Conservation (phyloP, 1,140 invertebrate genomes). For the Drosophila bocqueti region DNA sequence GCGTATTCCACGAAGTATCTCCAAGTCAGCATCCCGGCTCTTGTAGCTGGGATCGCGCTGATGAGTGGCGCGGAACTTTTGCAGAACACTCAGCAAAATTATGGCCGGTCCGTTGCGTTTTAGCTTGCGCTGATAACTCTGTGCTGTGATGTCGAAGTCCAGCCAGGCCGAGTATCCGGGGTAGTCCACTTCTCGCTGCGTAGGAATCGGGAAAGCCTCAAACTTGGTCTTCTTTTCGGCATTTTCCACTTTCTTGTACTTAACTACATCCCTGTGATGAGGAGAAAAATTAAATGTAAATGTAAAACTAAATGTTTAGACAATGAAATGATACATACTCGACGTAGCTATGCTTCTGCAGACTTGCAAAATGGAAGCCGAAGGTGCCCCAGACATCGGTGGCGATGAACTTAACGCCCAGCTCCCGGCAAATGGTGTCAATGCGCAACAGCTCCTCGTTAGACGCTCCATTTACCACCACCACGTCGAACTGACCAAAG, state of each 20-base stretch:
- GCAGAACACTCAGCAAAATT: conserved; percentile 87
- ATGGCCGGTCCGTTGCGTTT: conserved; percentile 76
- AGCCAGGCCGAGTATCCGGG: conserved; percentile 90
- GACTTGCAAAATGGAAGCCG: conserved; percentile 96
- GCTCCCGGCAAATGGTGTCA: conserved; percentile 92
- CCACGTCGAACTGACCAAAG: conserved; percentile 93
- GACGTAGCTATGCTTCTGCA: conserved; percentile 93
- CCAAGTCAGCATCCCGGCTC: conserved; percentile 88
- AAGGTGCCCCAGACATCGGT: conserved; percentile 97
- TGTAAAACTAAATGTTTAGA: neutral
- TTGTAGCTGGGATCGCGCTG: conserved; percentile 89
- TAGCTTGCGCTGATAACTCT: conserved; percentile 83
- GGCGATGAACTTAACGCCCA: conserved; percentile 94
- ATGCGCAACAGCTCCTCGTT: conserved; percentile 90
- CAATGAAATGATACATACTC: conserved; percentile 88
- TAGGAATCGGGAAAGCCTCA: conserved; percentile 85
- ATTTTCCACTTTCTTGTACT: conserved; percentile 87
- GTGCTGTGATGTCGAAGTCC: conserved; percentile 87
- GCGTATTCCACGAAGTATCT: conserved; percentile 87
- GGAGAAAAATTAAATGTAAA: no score
- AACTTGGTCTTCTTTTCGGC: conserved; percentile 86
- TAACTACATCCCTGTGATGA: conserved; percentile 85
- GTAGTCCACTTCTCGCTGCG: conserved; percentile 87
- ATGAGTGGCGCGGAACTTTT: conserved; percentile 91
- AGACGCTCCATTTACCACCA: conserved; percentile 92